Evolutionary conservation across 2,888 invertebrate genomes (phyloP).

Genomic region (Drosophila buzzatii): DNA sequence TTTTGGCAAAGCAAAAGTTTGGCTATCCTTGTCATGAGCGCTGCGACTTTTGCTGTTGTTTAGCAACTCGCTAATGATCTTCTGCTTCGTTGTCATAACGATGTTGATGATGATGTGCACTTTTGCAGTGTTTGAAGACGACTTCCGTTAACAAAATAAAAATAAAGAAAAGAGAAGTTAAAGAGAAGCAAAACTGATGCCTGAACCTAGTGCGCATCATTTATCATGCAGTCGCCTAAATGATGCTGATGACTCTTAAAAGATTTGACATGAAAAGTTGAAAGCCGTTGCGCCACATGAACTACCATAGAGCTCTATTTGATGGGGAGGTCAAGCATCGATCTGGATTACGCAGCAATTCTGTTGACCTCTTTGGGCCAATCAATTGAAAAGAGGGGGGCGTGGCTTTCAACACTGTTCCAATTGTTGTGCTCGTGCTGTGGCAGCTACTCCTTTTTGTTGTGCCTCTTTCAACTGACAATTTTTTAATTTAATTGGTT

Average conservation of each 20-base stretch:
- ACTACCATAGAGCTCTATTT: conserved; percentile 17
- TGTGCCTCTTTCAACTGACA: background rate
- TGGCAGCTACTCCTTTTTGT: conserved; percentile 1
- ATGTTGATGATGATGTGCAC: conserved; percentile 52
- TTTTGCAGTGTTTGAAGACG: conserved; percentile 39
- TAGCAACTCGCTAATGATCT: conserved; percentile 31
- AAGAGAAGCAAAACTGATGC: conserved; percentile 10
- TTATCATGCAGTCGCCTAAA: conserved; percentile 56
- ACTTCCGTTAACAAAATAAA: conserved; percentile 39
- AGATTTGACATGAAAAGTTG: conserved; percentile 56
- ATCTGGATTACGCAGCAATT: conserved; percentile 37
- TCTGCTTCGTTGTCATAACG: conserved; percentile 7
- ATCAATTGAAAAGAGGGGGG: conserved; percentile 24
- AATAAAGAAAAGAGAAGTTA: background rate
- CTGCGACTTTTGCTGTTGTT: conserved; percentile 36
- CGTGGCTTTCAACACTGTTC: conserved; percentile 39
- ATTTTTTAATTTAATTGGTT: conserved; percentile 36
- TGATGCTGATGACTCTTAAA: conserved; percentile 49
- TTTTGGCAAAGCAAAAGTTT: conserved; percentile 19
- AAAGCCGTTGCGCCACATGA: conserved; percentile 26
- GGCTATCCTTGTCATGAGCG: conserved; percentile 32
- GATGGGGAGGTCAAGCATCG: conserved; percentile 3
- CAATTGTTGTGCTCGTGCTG: conserved; percentile 24
- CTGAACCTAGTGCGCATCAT: conserved; percentile 44
- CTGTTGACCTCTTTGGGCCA: conserved; percentile 16